Evolutionary conservation across 1,140 invertebrate species (phyloP).

Genomic region (Doryteuthis pealeii): DNA sequence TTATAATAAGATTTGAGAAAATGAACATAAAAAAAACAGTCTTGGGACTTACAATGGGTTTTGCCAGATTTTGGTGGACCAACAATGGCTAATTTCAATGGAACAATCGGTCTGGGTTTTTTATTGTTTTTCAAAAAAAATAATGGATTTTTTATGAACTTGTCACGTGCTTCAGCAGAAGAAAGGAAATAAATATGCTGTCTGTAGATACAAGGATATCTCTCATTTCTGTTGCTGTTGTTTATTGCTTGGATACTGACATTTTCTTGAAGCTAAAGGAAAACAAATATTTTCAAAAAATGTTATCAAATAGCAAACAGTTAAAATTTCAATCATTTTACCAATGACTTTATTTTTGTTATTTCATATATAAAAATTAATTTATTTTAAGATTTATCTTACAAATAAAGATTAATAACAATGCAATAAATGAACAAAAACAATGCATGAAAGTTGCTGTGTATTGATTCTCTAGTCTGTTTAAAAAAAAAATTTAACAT

Average conservation of each 20-base stretch:
- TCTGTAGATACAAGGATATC: slow-evolving; percentile 55
- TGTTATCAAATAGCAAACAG: too few relatives aligned
- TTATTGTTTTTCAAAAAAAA: slow-evolving; percentile 51
- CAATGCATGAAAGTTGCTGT: too few relatives aligned
- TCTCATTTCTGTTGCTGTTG: slow-evolving; percentile 47
- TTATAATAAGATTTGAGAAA: too few relatives aligned
- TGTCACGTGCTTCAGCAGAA: slow-evolving; percentile 38
- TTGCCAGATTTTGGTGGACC: slow-evolving; percentile 62
- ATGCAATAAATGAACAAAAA: too few relatives aligned
- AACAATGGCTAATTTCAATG: slow-evolving; percentile 56
- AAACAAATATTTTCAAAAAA: background rate
- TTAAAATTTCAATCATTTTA: too few relatives aligned
- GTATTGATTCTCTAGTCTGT: too few relatives aligned
- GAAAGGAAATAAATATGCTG: slow-evolving; percentile 58
- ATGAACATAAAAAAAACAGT: too few relatives aligned
- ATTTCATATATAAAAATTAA: too few relatives aligned
- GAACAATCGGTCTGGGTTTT: slow-evolving; percentile 57
- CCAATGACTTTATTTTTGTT: too few relatives aligned
- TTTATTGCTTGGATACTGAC: slow-evolving; percentile 57
- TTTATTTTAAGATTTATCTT: too few relatives aligned
- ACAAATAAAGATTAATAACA: too few relatives aligned
- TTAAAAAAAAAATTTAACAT: too few relatives aligned
- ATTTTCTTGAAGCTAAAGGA: slow-evolving; percentile 51
- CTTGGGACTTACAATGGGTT: slow-evolving; percentile 54
- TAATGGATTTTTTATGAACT: slow-evolving; percentile 56